These are phyloP conservation scores for Steinernema scapterisci DNA, from an alignment of 2,888 invertebrate species.

Conservation along the genomic window DNA sequence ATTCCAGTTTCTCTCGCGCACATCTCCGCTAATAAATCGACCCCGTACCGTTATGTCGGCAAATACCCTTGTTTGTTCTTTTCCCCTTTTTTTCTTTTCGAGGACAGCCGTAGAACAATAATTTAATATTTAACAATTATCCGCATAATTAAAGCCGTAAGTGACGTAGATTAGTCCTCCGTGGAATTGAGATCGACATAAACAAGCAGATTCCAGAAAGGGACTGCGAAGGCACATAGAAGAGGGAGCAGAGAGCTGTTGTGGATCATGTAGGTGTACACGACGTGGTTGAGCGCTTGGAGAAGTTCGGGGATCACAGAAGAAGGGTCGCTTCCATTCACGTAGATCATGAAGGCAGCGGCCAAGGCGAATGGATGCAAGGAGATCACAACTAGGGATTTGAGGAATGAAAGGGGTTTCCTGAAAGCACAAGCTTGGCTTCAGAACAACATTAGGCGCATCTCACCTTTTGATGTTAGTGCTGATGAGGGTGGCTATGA, in stretches of 20 bases:
- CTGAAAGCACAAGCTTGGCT: background rate
- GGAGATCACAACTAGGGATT: constrained; percentile 6
- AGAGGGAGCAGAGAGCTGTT: constrained; percentile 40
- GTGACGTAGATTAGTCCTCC: background rate
- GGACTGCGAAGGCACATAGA: constrained; percentile 40
- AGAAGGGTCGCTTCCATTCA: no score
- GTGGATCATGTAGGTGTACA: constrained; percentile 10
- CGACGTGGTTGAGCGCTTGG: constrained; percentile 12
- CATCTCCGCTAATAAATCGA: constrained; percentile 25
- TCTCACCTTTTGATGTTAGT: constrained; percentile 29
- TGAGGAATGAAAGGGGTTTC: constrained; percentile 11
- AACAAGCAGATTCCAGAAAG: constrained; percentile 49
- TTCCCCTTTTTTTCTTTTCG: constrained; percentile 9
- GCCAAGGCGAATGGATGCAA: constrained; percentile 29
- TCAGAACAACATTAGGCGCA: background rate
- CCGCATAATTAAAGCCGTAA: background rate
- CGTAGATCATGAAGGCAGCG: constrained; percentile 2
- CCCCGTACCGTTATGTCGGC: constrained; percentile 24
- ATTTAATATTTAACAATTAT: background rate
- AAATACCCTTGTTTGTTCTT: background rate
- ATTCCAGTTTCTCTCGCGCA: constrained; percentile 19
- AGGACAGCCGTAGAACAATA: no score
- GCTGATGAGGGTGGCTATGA: constrained; percentile 37
- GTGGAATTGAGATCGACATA: constrained; percentile 29
- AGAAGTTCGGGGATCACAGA: no score